Conservation (phyloP, 2,888 invertebrate species). For the Phalangium opilio region DNA sequence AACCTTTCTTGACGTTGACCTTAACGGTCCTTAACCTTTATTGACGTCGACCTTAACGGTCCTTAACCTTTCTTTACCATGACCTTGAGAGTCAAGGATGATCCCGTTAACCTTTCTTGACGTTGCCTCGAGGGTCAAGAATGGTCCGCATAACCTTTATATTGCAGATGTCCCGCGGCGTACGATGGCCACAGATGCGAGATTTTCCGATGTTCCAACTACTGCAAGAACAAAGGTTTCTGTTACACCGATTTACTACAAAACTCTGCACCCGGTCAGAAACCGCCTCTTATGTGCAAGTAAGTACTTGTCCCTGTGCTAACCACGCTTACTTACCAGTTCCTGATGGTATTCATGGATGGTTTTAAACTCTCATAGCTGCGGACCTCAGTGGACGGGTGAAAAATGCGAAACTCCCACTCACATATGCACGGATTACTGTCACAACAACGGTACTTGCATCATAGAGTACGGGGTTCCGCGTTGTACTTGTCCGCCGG, state of each 20-base stretch:
- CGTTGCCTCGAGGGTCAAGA: too few species aligned
- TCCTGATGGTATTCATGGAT: neutral
- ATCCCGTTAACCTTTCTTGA: too few species aligned
- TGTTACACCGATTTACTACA: constrained; percentile 29
- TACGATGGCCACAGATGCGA: constrained; percentile 49
- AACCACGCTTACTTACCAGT: neutral
- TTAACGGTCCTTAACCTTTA: too few species aligned
- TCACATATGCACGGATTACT: constrained; percentile 38
- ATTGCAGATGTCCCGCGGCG: constrained; percentile 39
- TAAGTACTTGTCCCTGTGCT: constrained; percentile 20
- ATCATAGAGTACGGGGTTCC: constrained; percentile 24
- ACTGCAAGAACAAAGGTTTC: constrained; percentile 44
- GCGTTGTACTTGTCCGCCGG: constrained; percentile 39
- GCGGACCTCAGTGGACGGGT: constrained; percentile 48
- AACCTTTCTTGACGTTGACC: too few species aligned
- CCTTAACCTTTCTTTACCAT: too few species aligned
- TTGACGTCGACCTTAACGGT: too few species aligned
- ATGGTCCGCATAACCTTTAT: too few species aligned
- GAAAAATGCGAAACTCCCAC: constrained; percentile 46
- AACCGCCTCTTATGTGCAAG: constrained; percentile 25
- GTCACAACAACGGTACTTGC: constrained; percentile 47
- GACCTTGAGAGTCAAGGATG: too few species aligned
- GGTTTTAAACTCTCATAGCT: constrained; percentile 25
- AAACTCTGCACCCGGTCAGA: constrained; percentile 19
- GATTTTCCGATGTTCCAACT: constrained; percentile 25